Base-by-base conservation (phyloP, 2,797 vertebrate species). In the Echeneis naucrates region DNA sequence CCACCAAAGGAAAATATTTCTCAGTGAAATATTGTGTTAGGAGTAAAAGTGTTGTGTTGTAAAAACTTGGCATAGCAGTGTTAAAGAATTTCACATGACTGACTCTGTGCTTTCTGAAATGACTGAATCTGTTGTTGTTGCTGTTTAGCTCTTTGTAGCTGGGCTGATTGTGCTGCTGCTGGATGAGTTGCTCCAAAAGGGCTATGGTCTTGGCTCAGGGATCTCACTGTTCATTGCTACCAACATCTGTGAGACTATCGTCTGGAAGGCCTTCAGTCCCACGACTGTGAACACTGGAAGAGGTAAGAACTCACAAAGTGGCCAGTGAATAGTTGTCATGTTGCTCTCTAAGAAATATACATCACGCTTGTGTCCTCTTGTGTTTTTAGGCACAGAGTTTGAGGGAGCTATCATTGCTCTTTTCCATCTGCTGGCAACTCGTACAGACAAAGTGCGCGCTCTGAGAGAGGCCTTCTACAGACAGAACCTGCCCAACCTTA, bases 211-310 rank as follows among this genome's bases (percentile, higher is more conserved):
- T 4, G 97, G 98, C 60, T 99, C 98, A 48, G 98, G 98, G 0
- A 99, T 99, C 74, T 99, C 98, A 5, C 96, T 99, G 61, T 99
- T 99, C 87, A 99, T 99, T n/a, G 98, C 98, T 19, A 99, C 98
- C 35, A 99, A 99, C 89, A 99, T 99, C 88, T 99, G 98, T 63
- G 98, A 99, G 92, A 99, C 98, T 9, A 99, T 99, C 1, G 97
- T 99, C 7, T 99, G 98, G 98, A 99, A 99, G 78, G 97, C 98
- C 0, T 98, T 99, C 90, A 99, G 98, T 80, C 98, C 98, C 54
- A 99, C 98, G 7, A 99, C 98, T 0, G 97, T 99, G 78, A 99
- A 99, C 93, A 99, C 98, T 0, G 98, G 98, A 56, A 91, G 97
- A 98, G 98, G 98, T 99, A 90, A 85, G 73, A 21, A 12, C 7